Evolutionary conservation across 1,140 invertebrate species (phyloP), one percentile per base, ranked within the genome.

Genomic region (Epicauta chinensis): DNA sequence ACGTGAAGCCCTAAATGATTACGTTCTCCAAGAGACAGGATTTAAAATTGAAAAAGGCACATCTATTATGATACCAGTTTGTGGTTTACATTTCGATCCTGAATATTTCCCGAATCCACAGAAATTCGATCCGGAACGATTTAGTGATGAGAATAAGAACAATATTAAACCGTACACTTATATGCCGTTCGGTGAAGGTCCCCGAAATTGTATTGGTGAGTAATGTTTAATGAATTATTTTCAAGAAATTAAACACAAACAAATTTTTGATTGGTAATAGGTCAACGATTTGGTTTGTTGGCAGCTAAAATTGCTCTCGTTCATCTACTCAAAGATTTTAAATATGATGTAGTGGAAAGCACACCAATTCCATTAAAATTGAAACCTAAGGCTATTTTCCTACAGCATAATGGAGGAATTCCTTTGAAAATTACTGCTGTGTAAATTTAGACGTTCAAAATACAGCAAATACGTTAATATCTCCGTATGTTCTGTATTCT

Each of bases 41-140:
- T 51, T 66, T 1, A 52, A 72, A 0, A 65, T 81, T 2, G 64
- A 73, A 39, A 70, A 73, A 60, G 80, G 77, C 10, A 77, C 74
- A 1, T 68, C 67, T 0, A 59, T 81, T 1, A 31, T 77, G 5
- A 76, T 86, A 40, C 80, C 83, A 1, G 70, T 79, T 0, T 72
- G 72, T 53, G 76, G 66, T 3, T 70, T 87, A 17, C 84, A 88
- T 58, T 64, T 57, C 7, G 76, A 84, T 56, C 62, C 74, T 0
- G 62, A 79, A 41, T 72, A 75, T 52, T 87, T 76, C 64, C 76
- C 81, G 0, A 71, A 86, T 44, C 83, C 86, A 0, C 69, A 81
- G 10, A 65, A 63, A 7, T 84, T 82, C 60, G 73, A 82, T 66
- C 84, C 83, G 0, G 69, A 69, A 65, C 14, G 68, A 73, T 34